Percentiles rank a stretch among this genome's conserved stretches.
These are phyloP conservation scores for Phaethon lepturus DNA, from an alignment of 2,113 vertebrate genomes.

Conservation along the genomic window DNA sequence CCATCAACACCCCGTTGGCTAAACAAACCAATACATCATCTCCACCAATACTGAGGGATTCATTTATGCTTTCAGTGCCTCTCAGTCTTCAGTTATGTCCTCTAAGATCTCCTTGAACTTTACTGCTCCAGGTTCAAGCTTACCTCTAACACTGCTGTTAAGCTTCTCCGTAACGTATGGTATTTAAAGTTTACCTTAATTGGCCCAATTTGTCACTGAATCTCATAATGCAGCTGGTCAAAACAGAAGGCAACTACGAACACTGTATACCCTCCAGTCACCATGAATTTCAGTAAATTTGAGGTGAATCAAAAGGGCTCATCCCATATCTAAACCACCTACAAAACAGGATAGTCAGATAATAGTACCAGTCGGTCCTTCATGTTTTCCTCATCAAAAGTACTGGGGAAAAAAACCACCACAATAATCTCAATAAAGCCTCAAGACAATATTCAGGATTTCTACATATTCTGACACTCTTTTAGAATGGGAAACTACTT, in stretches of 20 bases:
- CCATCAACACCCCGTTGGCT: neutral
- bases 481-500: neutral
- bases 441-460: neutral
- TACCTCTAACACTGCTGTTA: neutral
- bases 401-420: neutral
- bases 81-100: fast-evolving
- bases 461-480: neutral
- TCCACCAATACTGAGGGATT: neutral
- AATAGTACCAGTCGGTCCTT: neutral
- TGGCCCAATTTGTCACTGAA: neutral
- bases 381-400: neutral
- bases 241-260: neutral
- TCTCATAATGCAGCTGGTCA: neutral
- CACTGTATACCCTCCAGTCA: neutral
- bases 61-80: neutral
- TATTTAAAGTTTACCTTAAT: neutral
- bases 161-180: fast-evolving
- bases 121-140: neutral
- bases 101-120: neutral
- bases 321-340: neutral
- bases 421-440: neutral
- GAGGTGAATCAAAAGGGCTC: neutral
- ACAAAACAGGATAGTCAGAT: neutral
- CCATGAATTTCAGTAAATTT: neutral
- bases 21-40: neutral